A percentile compares a stretch with the other conserved stretches of the same genome.
These are phyloP conservation scores for Morbakka virulenta DNA, from an alignment of 30 jellyfish, hydroid and myxozoan species.

Conservation along the genomic window DNA sequence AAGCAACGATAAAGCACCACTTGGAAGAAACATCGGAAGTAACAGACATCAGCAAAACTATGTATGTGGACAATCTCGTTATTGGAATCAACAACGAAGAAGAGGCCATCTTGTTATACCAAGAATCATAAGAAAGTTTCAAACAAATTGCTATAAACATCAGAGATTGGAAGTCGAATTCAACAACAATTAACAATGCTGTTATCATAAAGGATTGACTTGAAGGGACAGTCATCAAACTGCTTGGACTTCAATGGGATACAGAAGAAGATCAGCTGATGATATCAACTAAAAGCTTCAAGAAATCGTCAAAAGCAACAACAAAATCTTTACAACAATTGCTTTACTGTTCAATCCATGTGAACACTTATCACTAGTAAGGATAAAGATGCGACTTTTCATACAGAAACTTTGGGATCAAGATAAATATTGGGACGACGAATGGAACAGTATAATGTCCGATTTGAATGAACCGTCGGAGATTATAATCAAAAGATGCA, in stretches of 20 bases:
- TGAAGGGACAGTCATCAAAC: not conserved
- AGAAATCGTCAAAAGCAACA: not conserved
- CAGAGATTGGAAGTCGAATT: too few relatives aligned
- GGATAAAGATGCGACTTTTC: not conserved
- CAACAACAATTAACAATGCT: not conserved
- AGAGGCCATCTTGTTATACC: slow-evolving; percentile 2
- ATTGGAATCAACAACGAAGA: slow-evolving; percentile 16
- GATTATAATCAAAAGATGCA: too few relatives aligned
- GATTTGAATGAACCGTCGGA: not conserved
- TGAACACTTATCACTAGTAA: slow-evolving; percentile 11
- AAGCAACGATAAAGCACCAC: slow-evolving; percentile 39
- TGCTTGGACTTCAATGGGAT: slow-evolving; percentile 46
- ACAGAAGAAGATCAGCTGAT: too few relatives aligned
- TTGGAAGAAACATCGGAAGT: too few relatives aligned
- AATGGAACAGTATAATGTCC: not conserved
- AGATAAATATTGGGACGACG: slow-evolving; percentile 33
- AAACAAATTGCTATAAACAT: too few relatives aligned
- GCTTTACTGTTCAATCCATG: slow-evolving; percentile 17
- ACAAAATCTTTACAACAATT: slow-evolving; percentile 28
- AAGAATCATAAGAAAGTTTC: not conserved
- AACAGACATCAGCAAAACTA: slow-evolving; percentile 16
- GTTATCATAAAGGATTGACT: not conserved
- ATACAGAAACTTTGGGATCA: too few relatives aligned
- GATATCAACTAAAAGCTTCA: not conserved
- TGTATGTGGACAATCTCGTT: slow-evolving; percentile 31